Conservation (phyloP, 2,113 vertebrate species). For the Cyrtonyx montezumae region DNA sequence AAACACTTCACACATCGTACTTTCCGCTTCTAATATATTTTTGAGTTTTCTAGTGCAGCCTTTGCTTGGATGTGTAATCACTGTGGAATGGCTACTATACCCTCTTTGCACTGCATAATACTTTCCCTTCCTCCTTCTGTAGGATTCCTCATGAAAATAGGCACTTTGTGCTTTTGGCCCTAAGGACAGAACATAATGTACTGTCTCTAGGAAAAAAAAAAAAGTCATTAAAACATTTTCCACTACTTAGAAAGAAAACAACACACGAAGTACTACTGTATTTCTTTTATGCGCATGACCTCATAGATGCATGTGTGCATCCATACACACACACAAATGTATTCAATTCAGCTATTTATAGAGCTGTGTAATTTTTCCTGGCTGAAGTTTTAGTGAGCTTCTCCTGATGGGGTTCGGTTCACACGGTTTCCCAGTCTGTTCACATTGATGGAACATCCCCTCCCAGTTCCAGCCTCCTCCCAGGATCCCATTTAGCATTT, state of each 20-base stretch:
- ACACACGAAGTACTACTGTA: slow-evolving; percentile 49
- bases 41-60: slow-evolving; percentile 23
- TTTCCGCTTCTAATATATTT: slow-evolving; percentile 62
- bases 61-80: slow-evolving; percentile 67
- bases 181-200: slow-evolving; percentile 61
- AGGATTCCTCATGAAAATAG: slow-evolving; percentile 68
- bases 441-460: not conserved
- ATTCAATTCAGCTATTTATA: slow-evolving; percentile 67
- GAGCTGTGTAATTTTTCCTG: slow-evolving; percentile 57
- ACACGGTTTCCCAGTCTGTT: not conserved
- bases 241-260: slow-evolving; percentile 8
- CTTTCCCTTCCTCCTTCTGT: slow-evolving; percentile 71
- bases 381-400: slow-evolving; percentile 32
- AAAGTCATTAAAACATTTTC: slow-evolving; percentile 46
- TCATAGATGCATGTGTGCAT: slow-evolving; percentile 40
- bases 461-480: not conserved
- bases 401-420: slow-evolving; percentile 32
- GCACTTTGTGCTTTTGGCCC: slow-evolving; percentile 58
- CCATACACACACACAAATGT: not conserved
- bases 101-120: slow-evolving; percentile 61
- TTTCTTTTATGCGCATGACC: slow-evolving; percentile 35
- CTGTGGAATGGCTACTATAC: slow-evolving; percentile 75
- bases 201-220: slow-evolving; percentile 40
- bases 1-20: slow-evolving; percentile 67
- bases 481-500: not conserved